Percentiles rank a stretch among this genome's conserved stretches.
These are phyloP conservation scores for Syngnathus acus DNA, from an alignment of 2,797 vertebrate species.

Conservation along the genomic window DNA sequence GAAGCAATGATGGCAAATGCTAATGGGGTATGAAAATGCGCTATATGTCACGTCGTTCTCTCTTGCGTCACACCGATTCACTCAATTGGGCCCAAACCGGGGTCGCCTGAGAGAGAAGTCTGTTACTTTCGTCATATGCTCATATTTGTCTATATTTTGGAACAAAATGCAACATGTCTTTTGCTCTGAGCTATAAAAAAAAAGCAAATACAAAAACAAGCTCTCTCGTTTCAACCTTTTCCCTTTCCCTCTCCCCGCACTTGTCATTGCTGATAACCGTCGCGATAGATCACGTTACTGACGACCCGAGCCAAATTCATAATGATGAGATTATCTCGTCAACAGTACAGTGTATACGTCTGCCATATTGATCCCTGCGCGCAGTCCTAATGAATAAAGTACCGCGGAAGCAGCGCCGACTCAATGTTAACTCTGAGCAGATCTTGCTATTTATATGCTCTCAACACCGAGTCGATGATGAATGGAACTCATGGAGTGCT, in stretches of 20 bases:
- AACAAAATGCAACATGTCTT: slow-evolving; percentile 49
- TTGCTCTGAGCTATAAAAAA: slow-evolving; percentile 42
- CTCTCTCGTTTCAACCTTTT: slow-evolving; percentile 18
- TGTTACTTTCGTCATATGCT: slow-evolving; percentile 18
- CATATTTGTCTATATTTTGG: slow-evolving; percentile 30
- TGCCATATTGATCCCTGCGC: slow-evolving; percentile 61
- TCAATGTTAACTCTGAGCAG: slow-evolving; percentile 55
- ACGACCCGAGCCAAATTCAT: slow-evolving; percentile 68
- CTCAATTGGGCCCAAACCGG: slow-evolving; percentile 43
- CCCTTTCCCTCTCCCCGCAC: slow-evolving; percentile 34
- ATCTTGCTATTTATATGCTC: slow-evolving; percentile 54
- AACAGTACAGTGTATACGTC: slow-evolving; percentile 63
- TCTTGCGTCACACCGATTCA: slow-evolving; percentile 32
- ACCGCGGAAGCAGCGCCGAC: slow-evolving; percentile 44
- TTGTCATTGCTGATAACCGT: slow-evolving; percentile 65
- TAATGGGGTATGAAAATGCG: slow-evolving; percentile 41
- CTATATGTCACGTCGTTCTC: slow-evolving; percentile 39
- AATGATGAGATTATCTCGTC: slow-evolving; percentile 76
- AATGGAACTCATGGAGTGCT: slow-evolving; percentile 32
- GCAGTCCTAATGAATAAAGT: slow-evolving; percentile 70
- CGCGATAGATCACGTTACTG: slow-evolving; percentile 66
- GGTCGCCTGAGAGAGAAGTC: slow-evolving; percentile 40
- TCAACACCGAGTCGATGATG: slow-evolving; percentile 51
- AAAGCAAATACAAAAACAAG: slow-evolving; percentile 14
- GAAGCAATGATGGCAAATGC: slow-evolving; percentile 18